phyloP scores from a whole-genome alignment of 2,113 vertebrate species.

The Cathartes aura region DNA sequence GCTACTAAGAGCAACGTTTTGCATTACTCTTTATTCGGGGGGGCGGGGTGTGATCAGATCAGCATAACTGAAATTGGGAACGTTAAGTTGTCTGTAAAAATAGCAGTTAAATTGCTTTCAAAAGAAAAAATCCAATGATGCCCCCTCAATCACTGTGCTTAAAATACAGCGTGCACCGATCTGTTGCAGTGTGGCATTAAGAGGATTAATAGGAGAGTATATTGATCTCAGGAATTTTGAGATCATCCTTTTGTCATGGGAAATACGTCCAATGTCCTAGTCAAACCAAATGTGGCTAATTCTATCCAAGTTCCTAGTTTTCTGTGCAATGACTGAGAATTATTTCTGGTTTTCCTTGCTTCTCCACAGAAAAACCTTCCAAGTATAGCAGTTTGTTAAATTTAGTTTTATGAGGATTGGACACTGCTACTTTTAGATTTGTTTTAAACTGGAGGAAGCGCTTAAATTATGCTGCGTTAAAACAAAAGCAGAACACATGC shows the following conservation, averaged over 20 bases:
- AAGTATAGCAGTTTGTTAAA: neutral
- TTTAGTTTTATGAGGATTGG: neutral
- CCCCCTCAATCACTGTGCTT: neutral
- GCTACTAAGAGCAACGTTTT: neutral
- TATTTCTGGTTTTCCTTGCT: neutral
- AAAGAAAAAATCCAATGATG: neutral
- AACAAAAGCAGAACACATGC: constrained; percentile 9
- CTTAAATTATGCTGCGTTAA: neutral
- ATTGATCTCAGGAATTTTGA: neutral
- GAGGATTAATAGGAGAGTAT: neutral
- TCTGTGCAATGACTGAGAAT: neutral
- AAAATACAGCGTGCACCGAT: neutral
- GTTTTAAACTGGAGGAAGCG: neutral
- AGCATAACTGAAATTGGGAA: neutral
- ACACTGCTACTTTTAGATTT: neutral
- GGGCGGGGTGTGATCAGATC: neutral
- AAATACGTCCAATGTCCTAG: neutral
- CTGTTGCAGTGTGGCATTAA: neutral
- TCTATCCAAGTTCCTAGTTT: neutral
- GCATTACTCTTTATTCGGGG: neutral
- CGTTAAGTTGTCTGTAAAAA: neutral
- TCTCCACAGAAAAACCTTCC: neutral
- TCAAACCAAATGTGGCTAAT: neutral
- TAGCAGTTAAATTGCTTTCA: neutral
- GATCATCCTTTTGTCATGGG: neutral